Percentiles rank a stretch among this genome's conserved stretches.
Conservation (phyloP, 2,797 vertebrate genomes). For the Tenualosa ilisha region DNA sequence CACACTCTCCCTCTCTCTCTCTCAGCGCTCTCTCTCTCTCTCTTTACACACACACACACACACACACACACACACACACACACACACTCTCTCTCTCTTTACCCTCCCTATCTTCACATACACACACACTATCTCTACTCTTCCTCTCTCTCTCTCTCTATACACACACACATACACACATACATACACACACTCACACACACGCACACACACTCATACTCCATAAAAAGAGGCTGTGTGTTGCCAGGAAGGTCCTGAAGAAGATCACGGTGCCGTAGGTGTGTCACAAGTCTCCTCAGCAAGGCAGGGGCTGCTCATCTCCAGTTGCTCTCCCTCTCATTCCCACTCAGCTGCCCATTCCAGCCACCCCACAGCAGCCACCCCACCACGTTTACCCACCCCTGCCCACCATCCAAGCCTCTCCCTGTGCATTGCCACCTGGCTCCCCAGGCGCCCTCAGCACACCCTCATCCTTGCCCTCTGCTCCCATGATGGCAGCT, state of each 20-base stretch:
- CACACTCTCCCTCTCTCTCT: background rate
- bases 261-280: conserved; percentile 34
- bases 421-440: conserved; percentile 64
- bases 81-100: background rate
- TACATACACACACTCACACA: background rate
- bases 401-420: conserved; percentile 1
- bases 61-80: background rate
- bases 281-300: background rate
- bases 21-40: conserved; percentile 1
- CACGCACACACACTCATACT: background rate
- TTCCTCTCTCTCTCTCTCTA: conserved; percentile 22
- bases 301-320: conserved; percentile 49
- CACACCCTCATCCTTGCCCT: conserved; percentile 44
- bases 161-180: background rate
- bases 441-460: conserved; percentile 68
- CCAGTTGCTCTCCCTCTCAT: conserved; percentile 50
- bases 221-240: background rate
- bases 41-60: background rate
- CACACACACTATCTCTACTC: conserved; percentile 20
- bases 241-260: conserved; percentile 58
- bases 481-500: conserved; percentile 64
- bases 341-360: background rate
- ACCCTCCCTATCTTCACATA: background rate
- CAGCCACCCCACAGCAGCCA: conserved; percentile 34
- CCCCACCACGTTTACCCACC: conserved; percentile 26